Base-by-base conservation (phyloP, 2,888 invertebrate species). In the Caenorhabditis imperialis region DNA sequence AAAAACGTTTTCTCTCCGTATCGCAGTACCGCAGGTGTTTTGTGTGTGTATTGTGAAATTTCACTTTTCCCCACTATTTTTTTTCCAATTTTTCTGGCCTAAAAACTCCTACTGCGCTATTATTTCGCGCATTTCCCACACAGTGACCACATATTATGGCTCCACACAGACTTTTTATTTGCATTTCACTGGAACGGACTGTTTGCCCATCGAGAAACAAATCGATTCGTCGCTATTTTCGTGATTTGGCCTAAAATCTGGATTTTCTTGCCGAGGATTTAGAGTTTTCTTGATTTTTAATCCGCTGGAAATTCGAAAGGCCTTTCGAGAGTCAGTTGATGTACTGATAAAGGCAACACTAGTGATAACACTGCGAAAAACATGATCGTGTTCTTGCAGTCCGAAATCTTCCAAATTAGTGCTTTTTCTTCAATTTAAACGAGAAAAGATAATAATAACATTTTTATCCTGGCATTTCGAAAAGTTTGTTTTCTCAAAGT, bases 21-120 rank as follows among this genome's bases (percentile, higher is more conserved):
- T 55, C 55, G 55, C n/a, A n/a, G n/a, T n/a, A n/a, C n/a, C n/a
- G n/a, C n/a, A n/a, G n/a, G n/a, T n/a, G n/a, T n/a, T n/a, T n/a
- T n/a, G n/a, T n/a, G n/a, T n/a, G n/a, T n/a, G n/a, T n/a, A n/a
- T n/a, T n/a, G n/a, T n/a, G n/a, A n/a, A n/a, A n/a, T 33, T 55
- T 55, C 42, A 44, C 25, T 55, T 55, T 55, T 42, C 27, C 40
- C 27, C 27, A 40, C 40, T 25, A 7, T 12, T 12, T 38, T 38
- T 37, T 38, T 37, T 38, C 37, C 23, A 16, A n/a, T 20, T 14
- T 22, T 23, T 38, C 37, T 38, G 23, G 30, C 38, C 37, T 51
- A 38, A 53, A 53, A 53, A 30, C 1, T 35, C 20, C 18, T 3
- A 20, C 16, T 48, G 48, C 30, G 30, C 48, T 25, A n/a, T 27